Conservation (phyloP, 2,113 vertebrate genomes). For the Meleagris gallopavo region DNA sequence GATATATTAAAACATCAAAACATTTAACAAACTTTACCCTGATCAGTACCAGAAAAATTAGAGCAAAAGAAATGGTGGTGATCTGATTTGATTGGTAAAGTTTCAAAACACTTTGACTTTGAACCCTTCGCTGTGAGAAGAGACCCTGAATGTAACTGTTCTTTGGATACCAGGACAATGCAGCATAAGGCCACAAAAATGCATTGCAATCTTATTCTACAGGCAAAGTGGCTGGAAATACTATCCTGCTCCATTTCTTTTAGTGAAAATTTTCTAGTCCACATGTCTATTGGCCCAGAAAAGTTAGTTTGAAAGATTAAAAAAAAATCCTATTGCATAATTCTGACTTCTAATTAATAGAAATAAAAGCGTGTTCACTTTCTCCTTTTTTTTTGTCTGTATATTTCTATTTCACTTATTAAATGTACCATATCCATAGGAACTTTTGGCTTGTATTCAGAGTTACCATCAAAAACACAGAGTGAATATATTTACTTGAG, state of each 20-base stretch:
- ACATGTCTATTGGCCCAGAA: background rate
- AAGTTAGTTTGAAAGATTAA: background rate
- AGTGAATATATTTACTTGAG: background rate
- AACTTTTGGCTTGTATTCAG: background rate
- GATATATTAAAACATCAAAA: background rate
- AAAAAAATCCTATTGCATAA: background rate
- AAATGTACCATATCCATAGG: background rate
- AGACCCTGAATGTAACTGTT: background rate
- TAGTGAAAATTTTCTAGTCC: background rate
- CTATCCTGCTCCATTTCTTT: background rate
- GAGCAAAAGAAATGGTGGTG: background rate
- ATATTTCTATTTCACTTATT: background rate
- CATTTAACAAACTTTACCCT: background rate
- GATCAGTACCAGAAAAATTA: background rate
- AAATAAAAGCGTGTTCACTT: background rate
- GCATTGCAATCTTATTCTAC: background rate
- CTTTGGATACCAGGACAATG: background rate
- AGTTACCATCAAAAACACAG: background rate
- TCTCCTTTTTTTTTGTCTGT: background rate
- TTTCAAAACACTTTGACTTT: background rate
- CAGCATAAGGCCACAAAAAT: constrained; percentile 1
- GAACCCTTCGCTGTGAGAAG: background rate
- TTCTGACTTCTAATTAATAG: background rate
- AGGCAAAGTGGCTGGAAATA: background rate
- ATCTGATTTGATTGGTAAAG: background rate